Evolutionary conservation across 2,888 invertebrate genomes (phyloP).

Genomic region (Steinernema scapterisci): DNA sequence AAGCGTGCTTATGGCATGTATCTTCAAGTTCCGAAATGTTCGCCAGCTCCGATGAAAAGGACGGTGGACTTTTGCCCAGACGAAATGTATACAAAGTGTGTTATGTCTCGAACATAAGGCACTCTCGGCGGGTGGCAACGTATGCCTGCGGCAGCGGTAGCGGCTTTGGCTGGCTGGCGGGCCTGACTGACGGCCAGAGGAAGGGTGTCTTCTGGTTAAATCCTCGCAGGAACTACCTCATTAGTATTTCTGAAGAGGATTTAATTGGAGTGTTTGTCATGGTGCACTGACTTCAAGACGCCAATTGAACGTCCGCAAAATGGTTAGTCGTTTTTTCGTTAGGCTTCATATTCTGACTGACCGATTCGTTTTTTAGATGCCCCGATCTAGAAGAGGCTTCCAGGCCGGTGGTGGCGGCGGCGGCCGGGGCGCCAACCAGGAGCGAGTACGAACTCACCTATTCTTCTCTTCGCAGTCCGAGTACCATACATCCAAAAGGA

Average conservation of each 20-base stretch:
- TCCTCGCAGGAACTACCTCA: conserved; percentile 35
- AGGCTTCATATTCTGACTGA: background rate
- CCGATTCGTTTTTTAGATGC: conserved; percentile 41
- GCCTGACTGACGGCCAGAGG: background rate
- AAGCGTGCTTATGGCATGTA: no score
- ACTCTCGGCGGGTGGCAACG: conserved; percentile 13
- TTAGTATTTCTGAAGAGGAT: conserved; percentile 31
- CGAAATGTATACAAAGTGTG: conserved; percentile 2
- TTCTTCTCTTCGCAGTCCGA: conserved; percentile 62
- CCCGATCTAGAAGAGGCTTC: conserved; percentile 49
- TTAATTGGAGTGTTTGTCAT: background rate
- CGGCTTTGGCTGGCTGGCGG: background rate
- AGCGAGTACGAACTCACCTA: conserved; percentile 64
- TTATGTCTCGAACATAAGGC: background rate
- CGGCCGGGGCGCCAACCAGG: conserved; percentile 49
- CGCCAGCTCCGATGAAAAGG: no score
- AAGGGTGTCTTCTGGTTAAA: conserved; percentile 27
- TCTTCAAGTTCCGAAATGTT: no score
- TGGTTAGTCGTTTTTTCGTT: conserved; percentile 24
- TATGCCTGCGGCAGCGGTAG: background rate
- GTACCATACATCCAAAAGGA: conserved; percentile 59
- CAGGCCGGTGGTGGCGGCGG: conserved; percentile 44
- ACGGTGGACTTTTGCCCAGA: background rate
- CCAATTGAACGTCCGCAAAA: conserved; percentile 17
- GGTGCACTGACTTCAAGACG: background rate